Evolutionary conservation across 2,888 invertebrate genomes (phyloP).

Genomic region (Actias luna): DNA sequence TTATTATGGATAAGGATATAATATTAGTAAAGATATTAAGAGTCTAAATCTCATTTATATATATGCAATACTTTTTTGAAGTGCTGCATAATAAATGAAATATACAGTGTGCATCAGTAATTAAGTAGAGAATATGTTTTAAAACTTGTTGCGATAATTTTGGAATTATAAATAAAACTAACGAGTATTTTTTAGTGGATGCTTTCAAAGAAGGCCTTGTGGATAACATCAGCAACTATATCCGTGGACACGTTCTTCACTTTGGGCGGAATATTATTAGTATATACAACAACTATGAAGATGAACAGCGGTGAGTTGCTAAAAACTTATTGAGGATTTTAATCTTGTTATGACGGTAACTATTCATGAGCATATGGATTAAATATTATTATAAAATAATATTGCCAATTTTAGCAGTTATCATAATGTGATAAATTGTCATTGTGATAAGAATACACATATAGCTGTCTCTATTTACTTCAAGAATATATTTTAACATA

Average conservation of each 20-base stretch:
- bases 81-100: too few species aligned
- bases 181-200: constrained; percentile 26
- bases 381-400: not conserved
- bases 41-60: too few species aligned
- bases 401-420: not conserved
- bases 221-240: constrained; percentile 61
- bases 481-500: not conserved
- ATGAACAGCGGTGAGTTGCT: constrained; percentile 47
- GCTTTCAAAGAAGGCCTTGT: constrained; percentile 40
- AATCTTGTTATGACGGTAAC: not conserved
- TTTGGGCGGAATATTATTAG: constrained; percentile 53
- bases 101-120: not conserved
- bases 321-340: not conserved
- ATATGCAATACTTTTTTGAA: too few species aligned
- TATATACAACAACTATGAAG: constrained; percentile 56
- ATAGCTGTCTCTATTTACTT: not conserved
- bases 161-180: too few species aligned
- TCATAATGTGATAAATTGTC: not conserved
- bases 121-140: not conserved
- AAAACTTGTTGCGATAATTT: too few species aligned
- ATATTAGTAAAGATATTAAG: too few species aligned
- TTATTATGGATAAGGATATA: too few species aligned
- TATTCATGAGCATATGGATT: not conserved
- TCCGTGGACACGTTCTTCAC: constrained; percentile 85
- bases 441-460: not conserved